Base-by-base conservation (phyloP, 2,113 vertebrate genomes). In the Oreotrochilus melanogaster region DNA sequence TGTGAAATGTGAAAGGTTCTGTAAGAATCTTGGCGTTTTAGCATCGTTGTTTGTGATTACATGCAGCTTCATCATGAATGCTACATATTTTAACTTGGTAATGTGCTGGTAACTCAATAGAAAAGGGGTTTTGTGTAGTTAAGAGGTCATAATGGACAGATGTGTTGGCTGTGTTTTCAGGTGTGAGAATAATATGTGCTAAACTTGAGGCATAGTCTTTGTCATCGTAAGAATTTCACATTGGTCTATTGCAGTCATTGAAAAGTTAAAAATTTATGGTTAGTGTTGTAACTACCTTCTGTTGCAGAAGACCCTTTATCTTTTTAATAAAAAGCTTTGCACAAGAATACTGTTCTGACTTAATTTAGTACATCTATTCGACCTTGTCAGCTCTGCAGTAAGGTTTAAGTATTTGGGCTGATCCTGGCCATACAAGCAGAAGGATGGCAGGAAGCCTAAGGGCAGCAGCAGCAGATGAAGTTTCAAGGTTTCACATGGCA, bases 271-370 rank as follows among this genome's bases (percentile, higher is more conserved):
- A 37, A 64, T 58, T 72, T 78, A 47, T 35, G 23, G 43, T 70
- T 64, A 35, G 42, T 27, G 24, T 48, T 82, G 47, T 78, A 79
- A 30, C 58, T 88, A 14, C 18, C 37, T 88, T 91, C 78, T 92
- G 69, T 94, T 92, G 82, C 69, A 67, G 75, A 78, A 75, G 80
- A 67, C 86, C 67, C 75, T 83, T 82, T 79, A 74, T 95, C 58
- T 93, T 96, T 96, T 96, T 96, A 97, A 94, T 97, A 97, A 96
- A 97, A 71, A 16, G 14, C 86, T 93, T 95, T 96, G 61, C 75
- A 88, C 79, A 92, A 57, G 67, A 57, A 18, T 28, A 43, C 43
- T 53, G 11, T 71, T 73, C 50, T 80, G 72, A 33, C 17, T 72
- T 53, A 22, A 66, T 43, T 43, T 17, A 39, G 21, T 73, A 39